Percentiles rank a stretch among this genome's conserved stretches.
These are phyloP conservation scores for Cataglyphis livida DNA, from an alignment of 2,888 invertebrate species.

Conservation along the genomic window DNA sequence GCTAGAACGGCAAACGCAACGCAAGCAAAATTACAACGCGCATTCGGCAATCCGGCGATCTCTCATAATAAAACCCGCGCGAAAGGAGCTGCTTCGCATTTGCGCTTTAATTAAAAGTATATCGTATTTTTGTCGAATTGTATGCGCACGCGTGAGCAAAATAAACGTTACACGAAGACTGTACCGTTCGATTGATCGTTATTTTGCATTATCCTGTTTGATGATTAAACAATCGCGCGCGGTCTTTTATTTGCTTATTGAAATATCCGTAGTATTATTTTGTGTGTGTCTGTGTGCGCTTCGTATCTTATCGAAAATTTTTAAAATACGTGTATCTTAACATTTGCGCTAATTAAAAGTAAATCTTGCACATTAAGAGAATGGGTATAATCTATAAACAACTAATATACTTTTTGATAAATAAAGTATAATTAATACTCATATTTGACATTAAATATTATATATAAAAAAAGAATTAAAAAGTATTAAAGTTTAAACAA, in stretches of 20 bases:
- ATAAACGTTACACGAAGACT: constrained; percentile 9
- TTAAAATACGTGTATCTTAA: constrained; percentile 4
- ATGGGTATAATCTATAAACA: background rate
- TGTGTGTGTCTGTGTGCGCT: too few species aligned
- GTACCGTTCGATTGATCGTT: constrained; percentile 22
- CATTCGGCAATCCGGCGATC: constrained; percentile 38
- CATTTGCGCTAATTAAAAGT: background rate
- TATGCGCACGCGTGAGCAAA: background rate
- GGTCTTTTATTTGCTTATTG: constrained; percentile 22
- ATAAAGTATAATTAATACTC: background rate
- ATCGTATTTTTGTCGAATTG: constrained; percentile 21
- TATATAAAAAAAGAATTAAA: background rate
- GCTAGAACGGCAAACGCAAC: constrained; percentile 1
- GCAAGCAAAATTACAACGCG: constrained; percentile 48
- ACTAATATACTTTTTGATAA: background rate
- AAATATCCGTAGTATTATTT: background rate
- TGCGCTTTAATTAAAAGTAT: constrained; percentile 49
- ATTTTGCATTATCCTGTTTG: constrained; percentile 44
- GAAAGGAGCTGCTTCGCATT: constrained; percentile 28
- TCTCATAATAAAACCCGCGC: constrained; percentile 25
- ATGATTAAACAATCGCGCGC: constrained; percentile 20
- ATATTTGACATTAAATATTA: constrained; percentile 2
- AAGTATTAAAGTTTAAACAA: background rate
- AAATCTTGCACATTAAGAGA: background rate
- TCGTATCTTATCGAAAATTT: constrained; percentile 1